Evolutionary conservation across 2,113 vertebrate genomes (phyloP).

Genomic region (Stigmatopora argus): DNA sequence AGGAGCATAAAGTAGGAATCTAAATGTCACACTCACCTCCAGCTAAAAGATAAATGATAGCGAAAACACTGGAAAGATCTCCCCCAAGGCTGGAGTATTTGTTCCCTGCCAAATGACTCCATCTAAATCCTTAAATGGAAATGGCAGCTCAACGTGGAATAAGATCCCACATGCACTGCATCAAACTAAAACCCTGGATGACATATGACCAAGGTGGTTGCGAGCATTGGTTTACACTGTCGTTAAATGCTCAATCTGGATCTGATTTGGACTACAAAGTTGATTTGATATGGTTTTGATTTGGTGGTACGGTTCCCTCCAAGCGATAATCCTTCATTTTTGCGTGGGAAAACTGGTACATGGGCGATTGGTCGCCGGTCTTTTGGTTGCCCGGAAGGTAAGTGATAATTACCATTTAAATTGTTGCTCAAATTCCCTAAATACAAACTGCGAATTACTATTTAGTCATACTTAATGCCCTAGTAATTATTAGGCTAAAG

Average conservation of each 20-base stretch:
- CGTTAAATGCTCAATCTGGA: not conserved
- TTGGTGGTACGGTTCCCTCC: not conserved
- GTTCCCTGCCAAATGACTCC: not conserved
- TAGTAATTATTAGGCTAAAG: no score
- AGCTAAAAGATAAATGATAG: not conserved
- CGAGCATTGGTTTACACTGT: not conserved
- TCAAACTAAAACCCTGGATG: not conserved
- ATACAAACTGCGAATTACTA: no score
- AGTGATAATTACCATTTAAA: no score
- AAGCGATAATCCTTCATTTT: not conserved
- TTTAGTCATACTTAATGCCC: no score
- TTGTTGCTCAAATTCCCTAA: no score
- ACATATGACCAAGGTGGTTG: not conserved
- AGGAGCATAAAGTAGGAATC: not conserved
- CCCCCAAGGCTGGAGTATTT: not conserved
- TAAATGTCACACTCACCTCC: not conserved
- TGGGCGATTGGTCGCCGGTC: no score
- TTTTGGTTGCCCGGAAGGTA: no score
- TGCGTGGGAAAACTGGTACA: no score
- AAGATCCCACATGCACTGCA: not conserved
- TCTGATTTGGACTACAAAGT: not conserved
- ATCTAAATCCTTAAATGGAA: not conserved
- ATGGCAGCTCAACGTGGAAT: not conserved
- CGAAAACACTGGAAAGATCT: not conserved
- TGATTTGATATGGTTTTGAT: not conserved